Conservation (phyloP, 1,140 invertebrate species). For the Thaumetopoea pityocampa region DNA sequence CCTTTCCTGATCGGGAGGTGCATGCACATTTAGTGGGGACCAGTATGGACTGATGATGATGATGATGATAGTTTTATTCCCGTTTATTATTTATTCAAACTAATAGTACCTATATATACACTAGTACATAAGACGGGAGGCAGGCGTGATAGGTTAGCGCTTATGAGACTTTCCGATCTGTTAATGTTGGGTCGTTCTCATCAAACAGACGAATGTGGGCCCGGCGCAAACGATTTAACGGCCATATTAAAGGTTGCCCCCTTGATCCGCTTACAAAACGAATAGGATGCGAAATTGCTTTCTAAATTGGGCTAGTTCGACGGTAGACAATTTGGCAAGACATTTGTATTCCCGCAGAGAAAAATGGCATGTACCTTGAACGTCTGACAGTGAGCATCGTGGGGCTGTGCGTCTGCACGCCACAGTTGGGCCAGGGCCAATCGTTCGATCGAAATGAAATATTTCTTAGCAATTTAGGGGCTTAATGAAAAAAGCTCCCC, state of each 20-base stretch:
- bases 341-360: conserved; percentile 73
- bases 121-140: conserved; percentile 1
- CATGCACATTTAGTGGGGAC: too few relatives aligned
- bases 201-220: conserved; percentile 40
- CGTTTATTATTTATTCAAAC: too few relatives aligned
- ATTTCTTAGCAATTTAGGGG: conserved; percentile 37
- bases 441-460: conserved; percentile 58
- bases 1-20: too few relatives aligned
- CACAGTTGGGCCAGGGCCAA: conserved; percentile 59
- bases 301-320: conserved; percentile 71
- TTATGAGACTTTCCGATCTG: conserved; percentile 30
- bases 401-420: conserved; percentile 42
- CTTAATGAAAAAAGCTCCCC: conserved; percentile 37
- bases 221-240: conserved; percentile 50
- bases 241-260: conserved; percentile 64
- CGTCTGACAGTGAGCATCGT: conserved; percentile 63
- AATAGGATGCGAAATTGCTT: conserved; percentile 73
- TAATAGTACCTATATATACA: too few relatives aligned
- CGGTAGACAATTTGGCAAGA: conserved; percentile 73
- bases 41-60: too few relatives aligned
- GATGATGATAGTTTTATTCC: too few relatives aligned
- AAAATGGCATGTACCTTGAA: conserved; percentile 67
- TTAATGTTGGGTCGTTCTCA: conserved; percentile 27
- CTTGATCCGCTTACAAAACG: conserved; percentile 70
- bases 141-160: conserved; percentile 19